Evolutionary conservation across 1,140 invertebrate genomes (phyloP), one percentile per base, ranked within the genome.

Genomic region (Campoletis sonorensis): DNA sequence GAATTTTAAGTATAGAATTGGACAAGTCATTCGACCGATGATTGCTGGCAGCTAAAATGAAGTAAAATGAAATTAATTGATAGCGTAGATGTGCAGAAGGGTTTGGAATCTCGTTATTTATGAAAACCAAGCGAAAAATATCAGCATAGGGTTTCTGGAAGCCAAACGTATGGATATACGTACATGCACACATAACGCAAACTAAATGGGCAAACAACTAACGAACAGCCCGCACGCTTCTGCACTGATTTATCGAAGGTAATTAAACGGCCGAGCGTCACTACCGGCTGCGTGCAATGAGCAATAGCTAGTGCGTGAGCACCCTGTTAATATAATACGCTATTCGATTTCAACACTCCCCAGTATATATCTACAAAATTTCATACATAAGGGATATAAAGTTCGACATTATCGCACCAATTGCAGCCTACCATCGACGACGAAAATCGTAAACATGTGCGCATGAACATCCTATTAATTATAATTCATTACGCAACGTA

Each of bases 211-310:
- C 23, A 75, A 75, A 75, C 40, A 72, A 26, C 21, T 30, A 30
- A 75, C 45, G 45, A 75, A 75, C 72, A 33, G 5, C 45, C 21
- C 67, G 45, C n/a, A n/a, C 72, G 72, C 21, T 15, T 54, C 16
- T 54, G 23, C 16, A 40, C 81, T 89, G 87, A 89, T 89, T 87
- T 87, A 88, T 88, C 81, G 83, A 70, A 30, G 84, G 86, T 87
- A 89, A 89, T 89, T 88, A 89, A 88, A 89, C 84, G 86, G 80
- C 81, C 83, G 83, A 83, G 85, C 80, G 87, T 88, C 88, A 85
- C 77, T 75, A 54, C 87, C 85, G 84, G 86, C 87, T 88, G 86
- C 78, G 84, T 84, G 67, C 71, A 83, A 89, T 89, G 86, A 89
- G 86, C 87, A 87, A 89, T 85, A 83, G 83, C 83, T 78, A 37